Percentiles rank a stretch among this genome's conserved stretches.
phyloP scores from a whole-genome alignment of 2,113 vertebrate species.

The Lasiurus cinereus region DNA sequence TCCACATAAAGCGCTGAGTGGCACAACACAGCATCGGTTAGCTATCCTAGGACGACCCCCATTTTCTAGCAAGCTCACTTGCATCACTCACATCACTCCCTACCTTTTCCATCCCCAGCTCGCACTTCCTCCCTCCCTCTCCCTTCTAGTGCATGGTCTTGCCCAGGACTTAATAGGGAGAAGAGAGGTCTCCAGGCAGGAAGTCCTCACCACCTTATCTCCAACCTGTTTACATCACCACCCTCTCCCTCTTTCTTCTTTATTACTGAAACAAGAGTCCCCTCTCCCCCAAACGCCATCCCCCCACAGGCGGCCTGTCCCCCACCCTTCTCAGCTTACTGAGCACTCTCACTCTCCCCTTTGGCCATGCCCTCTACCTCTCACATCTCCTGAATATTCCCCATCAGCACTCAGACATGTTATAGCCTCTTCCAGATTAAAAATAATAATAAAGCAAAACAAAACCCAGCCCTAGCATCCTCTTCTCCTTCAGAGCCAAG shows the following conservation, averaged over 20 bases:
- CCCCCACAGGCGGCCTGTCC: not conserved
- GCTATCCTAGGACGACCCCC: not conserved
- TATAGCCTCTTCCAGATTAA: not conserved
- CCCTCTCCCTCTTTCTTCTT: not conserved
- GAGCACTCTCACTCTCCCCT: not conserved
- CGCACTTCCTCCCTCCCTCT: not conserved
- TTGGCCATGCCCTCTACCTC: not conserved
- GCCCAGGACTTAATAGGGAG: not conserved
- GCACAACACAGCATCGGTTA: not conserved
- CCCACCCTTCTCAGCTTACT: not conserved
- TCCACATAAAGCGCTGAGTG: accelerated
- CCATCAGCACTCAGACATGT: not conserved
- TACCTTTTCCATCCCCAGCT: not conserved
- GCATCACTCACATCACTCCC: not conserved
- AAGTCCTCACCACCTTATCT: not conserved
- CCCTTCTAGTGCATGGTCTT: not conserved
- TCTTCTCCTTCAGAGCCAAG: not conserved
- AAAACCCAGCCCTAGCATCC: not conserved
- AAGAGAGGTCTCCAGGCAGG: not conserved
- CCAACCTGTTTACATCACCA: not conserved
- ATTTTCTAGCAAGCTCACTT: not conserved
- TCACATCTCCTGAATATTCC: not conserved
- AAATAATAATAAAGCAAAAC: not conserved
- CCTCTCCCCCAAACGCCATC: not conserved
- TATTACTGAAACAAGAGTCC: not conserved